These are phyloP conservation scores for Deilephila porcellus DNA, from an alignment of 2,888 invertebrate genomes.

Conservation along the genomic window DNA sequence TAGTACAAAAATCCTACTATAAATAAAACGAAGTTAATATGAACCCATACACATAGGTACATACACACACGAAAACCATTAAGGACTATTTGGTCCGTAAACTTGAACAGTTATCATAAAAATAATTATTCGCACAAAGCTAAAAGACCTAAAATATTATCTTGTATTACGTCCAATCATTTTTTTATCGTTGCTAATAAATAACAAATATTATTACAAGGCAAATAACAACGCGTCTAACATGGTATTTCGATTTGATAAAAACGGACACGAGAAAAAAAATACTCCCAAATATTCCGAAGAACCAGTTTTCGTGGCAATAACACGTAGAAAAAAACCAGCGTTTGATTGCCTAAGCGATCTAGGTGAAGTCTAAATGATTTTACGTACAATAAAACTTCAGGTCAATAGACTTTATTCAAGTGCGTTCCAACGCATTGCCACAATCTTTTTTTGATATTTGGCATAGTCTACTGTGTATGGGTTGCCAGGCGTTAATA, in stretches of 20 bases:
- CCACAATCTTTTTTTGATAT: conserved; percentile 39
- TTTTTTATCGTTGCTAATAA: too few relatives aligned
- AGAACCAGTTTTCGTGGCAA: conserved; percentile 31
- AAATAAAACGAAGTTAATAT: too few relatives aligned
- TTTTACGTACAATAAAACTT: conserved; percentile 29
- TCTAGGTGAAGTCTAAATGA: conserved; percentile 43
- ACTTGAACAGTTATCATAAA: too few relatives aligned
- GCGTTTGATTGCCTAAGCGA: conserved; percentile 38
- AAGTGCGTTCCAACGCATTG: conserved; percentile 42
- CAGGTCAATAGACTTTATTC: conserved; percentile 50
- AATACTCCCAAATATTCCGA: neutral
- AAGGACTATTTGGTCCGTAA: too few relatives aligned
- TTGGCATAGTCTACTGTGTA: conserved; percentile 36
- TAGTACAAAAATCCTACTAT: too few relatives aligned
- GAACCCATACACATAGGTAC: too few relatives aligned
- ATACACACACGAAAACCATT: too few relatives aligned
- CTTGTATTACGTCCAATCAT: too few relatives aligned
- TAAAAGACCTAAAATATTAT: too few relatives aligned
- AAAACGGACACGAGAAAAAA: neutral
- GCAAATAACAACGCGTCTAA: too few relatives aligned
- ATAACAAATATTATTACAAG: too few relatives aligned
- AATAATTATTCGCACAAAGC: too few relatives aligned
- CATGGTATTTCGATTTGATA: neutral
- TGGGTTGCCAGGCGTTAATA: neutral
- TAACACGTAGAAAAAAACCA: conserved; percentile 7